These are phyloP conservation scores for Radopholus similis DNA, from an alignment of 1,140 invertebrate species.

Conservation along the genomic window DNA sequence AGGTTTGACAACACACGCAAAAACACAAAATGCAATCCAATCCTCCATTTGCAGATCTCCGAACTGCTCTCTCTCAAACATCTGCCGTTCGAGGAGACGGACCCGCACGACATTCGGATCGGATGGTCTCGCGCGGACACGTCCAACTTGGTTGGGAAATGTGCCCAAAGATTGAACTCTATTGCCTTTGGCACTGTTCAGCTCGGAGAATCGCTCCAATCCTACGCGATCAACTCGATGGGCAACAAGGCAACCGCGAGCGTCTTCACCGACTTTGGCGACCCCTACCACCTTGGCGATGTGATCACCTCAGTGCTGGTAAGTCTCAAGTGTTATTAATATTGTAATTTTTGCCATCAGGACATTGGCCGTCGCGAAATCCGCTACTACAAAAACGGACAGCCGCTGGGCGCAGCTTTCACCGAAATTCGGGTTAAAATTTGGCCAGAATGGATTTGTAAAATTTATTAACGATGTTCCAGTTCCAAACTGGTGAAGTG, in stretches of 20 bases:
- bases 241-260: conserved; percentile 36
- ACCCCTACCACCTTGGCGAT: conserved; percentile 38
- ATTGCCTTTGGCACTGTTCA: conserved; percentile 14
- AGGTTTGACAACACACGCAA: too few relatives aligned
- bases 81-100: conserved; percentile 43
- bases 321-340: conserved; percentile 18
- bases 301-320: conserved; percentile 47
- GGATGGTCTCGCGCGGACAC: conserved; percentile 33
- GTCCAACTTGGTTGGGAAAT: conserved; percentile 27
- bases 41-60: conserved; percentile 18
- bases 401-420: conserved; percentile 51
- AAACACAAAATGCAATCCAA: not conserved
- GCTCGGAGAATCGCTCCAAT: conserved; percentile 36
- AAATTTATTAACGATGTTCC: conserved; percentile 9
- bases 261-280: conserved; percentile 31
- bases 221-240: conserved; percentile 36
- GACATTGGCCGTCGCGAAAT: conserved; percentile 43
- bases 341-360: conserved; percentile 30
- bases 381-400: conserved; percentile 50
- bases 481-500: conserved; percentile 34
- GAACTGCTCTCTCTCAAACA: conserved; percentile 42
- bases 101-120: conserved; percentile 40
- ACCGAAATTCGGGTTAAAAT: not conserved
- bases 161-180: not conserved
- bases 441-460: not conserved